Base-by-base conservation (phyloP, 1,140 invertebrate species). In the Drosophila lacertosa region DNA sequence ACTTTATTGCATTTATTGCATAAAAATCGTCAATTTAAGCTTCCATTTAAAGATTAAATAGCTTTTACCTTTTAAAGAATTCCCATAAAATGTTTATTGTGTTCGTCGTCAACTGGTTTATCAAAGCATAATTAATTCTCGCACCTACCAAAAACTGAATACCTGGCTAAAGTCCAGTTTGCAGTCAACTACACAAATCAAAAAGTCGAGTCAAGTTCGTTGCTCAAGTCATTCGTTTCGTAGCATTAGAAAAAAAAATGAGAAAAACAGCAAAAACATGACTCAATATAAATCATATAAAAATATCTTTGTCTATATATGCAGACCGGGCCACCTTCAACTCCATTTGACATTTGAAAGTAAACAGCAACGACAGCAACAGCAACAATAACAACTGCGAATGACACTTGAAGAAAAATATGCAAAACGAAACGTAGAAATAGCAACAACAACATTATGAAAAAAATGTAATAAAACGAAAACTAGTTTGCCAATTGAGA, bases 301-400 rank as follows among this genome's bases (percentile, higher is more conserved):
- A 76, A 76, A 74, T 86, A 77, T 71, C 65, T 84, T 66, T 79
- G 80, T 64, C 47, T 48, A 76, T 73, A 53, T 59, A 59, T 60
- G 58, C 54, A 63, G 70, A 67, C 60, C 60, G 72, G 77, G 75
- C 81, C 82, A 88, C 82, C 82, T 88, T 88, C 82, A 88, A 88
- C 82, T 88, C 74, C 71, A 57, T 73, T 88, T 88, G 82, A 82
- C 82, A 88, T 88, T 88, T 88, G 82, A 88, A 88, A 88, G 82
- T 88, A 71, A 77, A 44, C 68, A 57, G 44, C 66, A 45, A 55
- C 40, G 51, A 7, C 40, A 57, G 18, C 32, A 50, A 26, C 10
- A 58, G 7, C 26, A 39, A 39, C 18, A 35, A 9, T 32, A 59
- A 44, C 55, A 44, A 35, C 65, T 7, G 16, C 69, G 64, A 68